phyloP scores from a whole-genome alignment of 2,113 vertebrate species.

The Pluvianellus socialis region DNA sequence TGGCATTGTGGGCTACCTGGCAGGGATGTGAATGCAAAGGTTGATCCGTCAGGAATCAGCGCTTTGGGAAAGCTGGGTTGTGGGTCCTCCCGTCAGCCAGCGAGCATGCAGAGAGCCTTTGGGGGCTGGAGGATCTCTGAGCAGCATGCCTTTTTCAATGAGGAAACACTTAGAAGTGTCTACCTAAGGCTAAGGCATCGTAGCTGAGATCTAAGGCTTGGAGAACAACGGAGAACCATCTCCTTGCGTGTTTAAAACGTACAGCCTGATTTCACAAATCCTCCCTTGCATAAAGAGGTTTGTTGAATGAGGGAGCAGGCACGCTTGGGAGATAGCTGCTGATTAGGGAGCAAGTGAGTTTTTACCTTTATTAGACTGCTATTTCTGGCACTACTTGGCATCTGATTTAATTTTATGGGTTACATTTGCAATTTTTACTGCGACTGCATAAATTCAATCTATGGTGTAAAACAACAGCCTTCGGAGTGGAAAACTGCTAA shows the following conservation, averaged over 20 bases:
- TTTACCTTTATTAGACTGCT: not conserved
- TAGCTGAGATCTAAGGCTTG: not conserved
- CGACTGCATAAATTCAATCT: not conserved
- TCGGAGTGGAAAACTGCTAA: not conserved
- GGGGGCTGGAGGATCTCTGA: not conserved
- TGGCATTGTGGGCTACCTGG: not conserved
- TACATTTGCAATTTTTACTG: not conserved
- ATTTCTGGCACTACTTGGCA: not conserved
- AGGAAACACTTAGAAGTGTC: not conserved
- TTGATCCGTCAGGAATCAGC: not conserved
- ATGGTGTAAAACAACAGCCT: not conserved
- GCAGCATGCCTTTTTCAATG: not conserved
- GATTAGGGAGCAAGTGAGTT: not conserved
- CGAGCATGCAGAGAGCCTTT: rapidly evolving
- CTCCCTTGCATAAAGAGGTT: not conserved
- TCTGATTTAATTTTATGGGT: not conserved
- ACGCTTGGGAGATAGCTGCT: not conserved
- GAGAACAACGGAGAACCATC: not conserved
- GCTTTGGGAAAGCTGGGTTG: not conserved
- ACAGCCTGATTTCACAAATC: not conserved
- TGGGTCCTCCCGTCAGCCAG: not conserved
- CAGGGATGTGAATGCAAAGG: not conserved
- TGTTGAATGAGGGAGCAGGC: not conserved
- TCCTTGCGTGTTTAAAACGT: not conserved
- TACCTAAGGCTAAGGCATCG: not conserved